Evolutionary conservation across 2,888 invertebrate genomes (phyloP), one percentile per base, ranked within the genome.

Genomic region (Elaeidobius kamerunicus): DNA sequence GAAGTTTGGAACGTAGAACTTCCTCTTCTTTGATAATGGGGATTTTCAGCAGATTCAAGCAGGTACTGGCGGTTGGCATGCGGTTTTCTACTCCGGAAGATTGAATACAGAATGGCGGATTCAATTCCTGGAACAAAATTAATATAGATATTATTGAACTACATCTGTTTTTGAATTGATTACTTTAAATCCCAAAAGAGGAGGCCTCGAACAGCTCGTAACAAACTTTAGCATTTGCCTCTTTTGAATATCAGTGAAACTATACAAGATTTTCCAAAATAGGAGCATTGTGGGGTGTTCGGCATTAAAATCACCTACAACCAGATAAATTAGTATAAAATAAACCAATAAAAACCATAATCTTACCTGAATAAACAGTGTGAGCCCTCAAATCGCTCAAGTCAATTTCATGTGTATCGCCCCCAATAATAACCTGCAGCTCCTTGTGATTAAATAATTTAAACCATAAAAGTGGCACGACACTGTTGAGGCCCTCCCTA

Each of bases 181-280:
- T 70, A 97, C 96, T 90, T 95, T 67, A 1, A 70, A 69, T 2
- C 99, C 99, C 32, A 99, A 76, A 18, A 99, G 77, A 0, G 99
- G 99, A 2, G 98, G 95, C 53, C 97, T 76, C 0, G 98, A 98
- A 69, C 98, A 98, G 69, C 96, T 95, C 2, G 99, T 99, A 34
- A 98, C 97, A 75, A 99, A 99, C 75, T 96, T 96, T 6, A 99
- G 78, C 45, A 99, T 76, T 67, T 91, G 88, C 54, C 94, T 79
- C 57, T 88, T 84, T 72, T 95, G 91, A 46, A 81, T 77, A 71
- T 93, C 92, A 44, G 83, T 84, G 70, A 98, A 93, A 38, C 80
- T 79, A 48, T 84, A 80, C 6, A 97, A 81, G 30, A 92, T 91
- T 62, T 84, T 82, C 98, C 98, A 98, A 75, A 98, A 98, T 50